Conservation (phyloP, 2,113 vertebrate genomes). For the Cochlearius cochlearius region DNA sequence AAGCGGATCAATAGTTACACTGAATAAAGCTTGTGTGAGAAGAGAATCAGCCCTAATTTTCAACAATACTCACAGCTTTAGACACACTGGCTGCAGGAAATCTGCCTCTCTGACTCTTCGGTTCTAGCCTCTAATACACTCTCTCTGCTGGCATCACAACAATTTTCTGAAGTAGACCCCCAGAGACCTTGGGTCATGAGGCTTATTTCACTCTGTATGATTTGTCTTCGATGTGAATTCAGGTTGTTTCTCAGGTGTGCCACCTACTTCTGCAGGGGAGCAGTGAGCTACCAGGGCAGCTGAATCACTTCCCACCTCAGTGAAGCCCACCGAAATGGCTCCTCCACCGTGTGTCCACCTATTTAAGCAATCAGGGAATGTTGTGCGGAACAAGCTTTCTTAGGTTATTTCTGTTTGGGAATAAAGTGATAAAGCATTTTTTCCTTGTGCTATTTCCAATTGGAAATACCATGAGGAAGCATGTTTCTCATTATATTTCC, state of each 20-base stretch:
- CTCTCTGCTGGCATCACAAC: background rate
- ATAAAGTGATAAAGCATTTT: slow-evolving; percentile 54
- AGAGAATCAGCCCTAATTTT: slow-evolving; percentile 1
- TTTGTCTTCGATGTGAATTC: background rate
- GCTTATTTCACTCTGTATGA: background rate
- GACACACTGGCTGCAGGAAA: background rate
- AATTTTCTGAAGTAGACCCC: slow-evolving; percentile 23
- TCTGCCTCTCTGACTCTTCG: slow-evolving; percentile 6
- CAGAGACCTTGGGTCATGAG: slow-evolving; percentile 1
- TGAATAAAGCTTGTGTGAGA: background rate
- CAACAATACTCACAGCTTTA: background rate
- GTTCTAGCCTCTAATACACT: background rate
- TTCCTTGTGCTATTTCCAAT: slow-evolving; percentile 54
- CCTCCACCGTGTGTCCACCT: accelerated
- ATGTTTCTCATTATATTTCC: slow-evolving; percentile 65
- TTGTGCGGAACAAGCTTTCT: slow-evolving; percentile 15
- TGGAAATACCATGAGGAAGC: slow-evolving; percentile 61
- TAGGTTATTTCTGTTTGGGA: slow-evolving; percentile 57
- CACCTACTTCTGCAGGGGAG: background rate
- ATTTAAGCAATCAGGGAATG: background rate
- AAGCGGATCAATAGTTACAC: background rate
- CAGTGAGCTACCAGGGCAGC: background rate
- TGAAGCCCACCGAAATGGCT: background rate
- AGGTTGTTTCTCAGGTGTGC: background rate
- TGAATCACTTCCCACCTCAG: background rate